Conservation (phyloP, 64 coral and sea anemone species). For the Actinia equina region DNA sequence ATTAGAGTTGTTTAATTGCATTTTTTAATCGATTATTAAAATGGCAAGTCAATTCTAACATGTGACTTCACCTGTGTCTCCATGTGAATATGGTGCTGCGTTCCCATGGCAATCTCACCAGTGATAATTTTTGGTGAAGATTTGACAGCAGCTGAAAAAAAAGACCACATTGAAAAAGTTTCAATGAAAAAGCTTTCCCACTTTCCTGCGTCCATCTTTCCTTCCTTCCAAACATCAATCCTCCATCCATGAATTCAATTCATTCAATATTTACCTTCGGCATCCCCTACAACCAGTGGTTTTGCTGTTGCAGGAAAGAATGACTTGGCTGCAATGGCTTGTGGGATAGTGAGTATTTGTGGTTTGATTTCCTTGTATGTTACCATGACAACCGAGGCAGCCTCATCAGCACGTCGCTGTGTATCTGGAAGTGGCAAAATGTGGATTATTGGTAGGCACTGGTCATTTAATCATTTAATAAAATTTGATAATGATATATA, state of each 20-base stretch:
- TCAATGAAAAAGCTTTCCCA: no score
- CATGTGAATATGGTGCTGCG: slow-evolving; percentile 89
- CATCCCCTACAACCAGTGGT: slow-evolving; percentile 53
- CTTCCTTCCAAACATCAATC: no score
- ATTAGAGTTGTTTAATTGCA: no score
- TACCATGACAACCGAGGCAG: slow-evolving; percentile 58
- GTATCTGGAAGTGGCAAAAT: neutral
- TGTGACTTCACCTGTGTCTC: slow-evolving; percentile 76
- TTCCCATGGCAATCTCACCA: slow-evolving; percentile 64
- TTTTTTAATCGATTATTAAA: no score
- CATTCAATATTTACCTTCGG: slow-evolving; percentile 51
- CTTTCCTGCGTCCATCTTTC: no score
- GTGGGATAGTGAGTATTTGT: slow-evolving; percentile 53
- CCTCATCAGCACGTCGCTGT: slow-evolving; percentile 69
- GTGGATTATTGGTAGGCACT: no score
- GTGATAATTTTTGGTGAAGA: slow-evolving; percentile 51
- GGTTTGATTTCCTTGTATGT: slow-evolving; percentile 70
- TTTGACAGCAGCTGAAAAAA: slow-evolving; percentile 59
- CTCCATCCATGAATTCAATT: no score
- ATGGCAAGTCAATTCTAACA: no score
- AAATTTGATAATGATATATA: no score
- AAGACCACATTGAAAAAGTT: neutral
- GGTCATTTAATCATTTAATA: no score
- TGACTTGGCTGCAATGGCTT: slow-evolving; percentile 73
- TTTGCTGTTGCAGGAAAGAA: slow-evolving; percentile 54